Percentiles rank a stretch among this genome's conserved stretches.
These are phyloP conservation scores for Orthosia gracilis DNA, from an alignment of 2,888 invertebrate genomes.

Conservation along the genomic window DNA sequence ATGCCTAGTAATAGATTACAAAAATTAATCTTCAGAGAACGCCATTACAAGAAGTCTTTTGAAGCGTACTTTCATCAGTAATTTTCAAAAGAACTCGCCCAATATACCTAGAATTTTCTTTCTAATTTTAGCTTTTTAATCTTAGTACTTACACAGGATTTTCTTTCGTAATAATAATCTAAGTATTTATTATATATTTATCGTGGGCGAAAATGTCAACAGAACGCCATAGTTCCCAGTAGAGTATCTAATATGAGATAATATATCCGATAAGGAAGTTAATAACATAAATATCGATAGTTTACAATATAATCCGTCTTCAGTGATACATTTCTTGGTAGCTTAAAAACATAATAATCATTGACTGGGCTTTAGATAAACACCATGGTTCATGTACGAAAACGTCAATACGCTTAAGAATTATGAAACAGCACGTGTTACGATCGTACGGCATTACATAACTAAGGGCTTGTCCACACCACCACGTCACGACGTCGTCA, in stretches of 20 bases:
- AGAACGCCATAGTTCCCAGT: slow-evolving; percentile 42
- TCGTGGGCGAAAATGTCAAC: slow-evolving; percentile 33
- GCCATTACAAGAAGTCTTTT: slow-evolving; percentile 23
- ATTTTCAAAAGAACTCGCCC: slow-evolving; percentile 23
- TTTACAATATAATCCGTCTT: slow-evolving; percentile 31
- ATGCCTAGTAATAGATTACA: slow-evolving; percentile 22
- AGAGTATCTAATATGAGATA: slow-evolving; percentile 41
- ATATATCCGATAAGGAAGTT: slow-evolving; percentile 32
- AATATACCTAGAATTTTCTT: not conserved
- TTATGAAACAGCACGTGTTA: slow-evolving; percentile 35
- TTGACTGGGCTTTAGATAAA: slow-evolving; percentile 44
- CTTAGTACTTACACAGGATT: not conserved
- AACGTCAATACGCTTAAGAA: slow-evolving; percentile 16
- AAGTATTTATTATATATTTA: slow-evolving; percentile 17
- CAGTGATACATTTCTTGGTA: slow-evolving; percentile 37
- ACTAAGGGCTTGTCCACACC: not conserved
- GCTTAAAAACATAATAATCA: slow-evolving; percentile 17
- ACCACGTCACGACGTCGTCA: too few species aligned
- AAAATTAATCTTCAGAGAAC: slow-evolving; percentile 30
- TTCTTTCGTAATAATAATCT: slow-evolving; percentile 20
- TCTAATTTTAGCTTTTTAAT: slow-evolving; percentile 12
- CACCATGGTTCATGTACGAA: slow-evolving; percentile 7
- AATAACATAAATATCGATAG: slow-evolving; percentile 24
- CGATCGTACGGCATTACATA: not conserved
- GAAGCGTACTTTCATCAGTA: slow-evolving; percentile 25